Evolutionary conservation across 2,797 vertebrate species (phyloP).

Genomic region (Sebastes iracundus): DNA sequence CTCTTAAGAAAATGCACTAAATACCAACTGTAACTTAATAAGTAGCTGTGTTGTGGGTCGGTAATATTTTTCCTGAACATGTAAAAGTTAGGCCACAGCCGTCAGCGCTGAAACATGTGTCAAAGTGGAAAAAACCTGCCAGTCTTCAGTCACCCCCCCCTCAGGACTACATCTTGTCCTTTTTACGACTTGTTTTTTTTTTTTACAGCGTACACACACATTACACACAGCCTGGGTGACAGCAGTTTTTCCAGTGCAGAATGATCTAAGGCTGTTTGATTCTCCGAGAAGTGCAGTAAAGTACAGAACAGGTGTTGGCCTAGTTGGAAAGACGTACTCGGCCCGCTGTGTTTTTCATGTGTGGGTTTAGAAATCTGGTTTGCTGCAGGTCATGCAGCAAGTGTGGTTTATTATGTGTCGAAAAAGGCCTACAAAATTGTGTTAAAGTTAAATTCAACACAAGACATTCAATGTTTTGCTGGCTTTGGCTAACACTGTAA

Average conservation of each 20-base stretch:
- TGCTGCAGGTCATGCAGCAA: constrained; percentile 16
- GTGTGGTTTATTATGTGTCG: constrained; percentile 7
- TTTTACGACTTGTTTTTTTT: constrained; percentile 36
- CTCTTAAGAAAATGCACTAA: constrained; percentile 2
- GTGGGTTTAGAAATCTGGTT: constrained; percentile 33
- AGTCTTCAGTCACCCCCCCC: constrained; percentile 16
- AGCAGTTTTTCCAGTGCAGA: constrained; percentile 63
- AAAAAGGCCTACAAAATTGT: not conserved
- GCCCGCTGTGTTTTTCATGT: constrained; percentile 27
- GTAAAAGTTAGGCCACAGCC: constrained; percentile 25
- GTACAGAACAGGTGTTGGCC: constrained; percentile 73
- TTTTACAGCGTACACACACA: constrained; percentile 22
- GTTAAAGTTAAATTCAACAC: constrained; percentile 5
- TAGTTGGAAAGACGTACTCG: constrained; percentile 44
- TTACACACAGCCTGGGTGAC: constrained; percentile 52
- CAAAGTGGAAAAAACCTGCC: constrained; percentile 58
- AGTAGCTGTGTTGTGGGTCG: constrained; percentile 14
- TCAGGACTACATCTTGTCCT: constrained; percentile 46
- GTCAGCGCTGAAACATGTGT: constrained; percentile 22
- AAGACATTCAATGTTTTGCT: not conserved
- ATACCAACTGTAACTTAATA: constrained; percentile 20
- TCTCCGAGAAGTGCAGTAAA: constrained; percentile 57
- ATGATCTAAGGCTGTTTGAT: constrained; percentile 56
- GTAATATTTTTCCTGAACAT: constrained; percentile 24
- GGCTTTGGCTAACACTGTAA: not conserved